Conservation (phyloP, 2,888 invertebrate species). For the Drosophila histrio region DNA sequence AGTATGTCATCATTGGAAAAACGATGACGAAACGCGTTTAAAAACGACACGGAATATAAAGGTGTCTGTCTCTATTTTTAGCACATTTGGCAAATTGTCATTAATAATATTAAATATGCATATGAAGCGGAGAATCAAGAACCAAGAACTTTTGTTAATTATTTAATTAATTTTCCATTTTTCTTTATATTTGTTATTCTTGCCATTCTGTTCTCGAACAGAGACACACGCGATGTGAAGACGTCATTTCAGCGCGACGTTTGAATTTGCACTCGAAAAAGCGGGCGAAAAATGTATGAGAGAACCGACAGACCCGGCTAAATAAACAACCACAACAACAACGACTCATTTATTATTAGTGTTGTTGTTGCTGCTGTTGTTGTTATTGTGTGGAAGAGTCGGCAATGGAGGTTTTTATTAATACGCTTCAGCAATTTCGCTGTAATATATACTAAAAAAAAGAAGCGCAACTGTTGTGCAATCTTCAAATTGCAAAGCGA, state of each 20-base stretch:
- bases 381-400: conserved; percentile 20
- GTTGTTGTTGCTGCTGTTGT: conserved; percentile 6
- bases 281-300: conserved; percentile 17
- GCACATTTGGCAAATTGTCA: conserved; percentile 43
- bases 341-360: not conserved
- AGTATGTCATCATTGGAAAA: conserved; percentile 68
- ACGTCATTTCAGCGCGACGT: conserved; percentile 69
- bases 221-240: conserved; percentile 51
- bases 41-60: conserved; percentile 2
- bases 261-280: conserved; percentile 67
- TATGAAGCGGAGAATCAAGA: conserved; percentile 1
- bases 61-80: conserved; percentile 41
- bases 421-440: conserved; percentile 40
- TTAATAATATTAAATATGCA: conserved; percentile 29
- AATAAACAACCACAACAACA: conserved; percentile 19
- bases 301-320: conserved; percentile 32
- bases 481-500: not conserved
- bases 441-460: conserved; percentile 22
- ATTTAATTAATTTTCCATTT: conserved; percentile 63
- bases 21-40: conserved; percentile 50
- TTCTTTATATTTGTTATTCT: conserved; percentile 9
- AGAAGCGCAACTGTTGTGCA: conserved; percentile 14
- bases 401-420: conserved; percentile 25
- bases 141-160: conserved; percentile 41
- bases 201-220: conserved; percentile 18